Base-by-base conservation (phyloP, 2,113 vertebrate genomes). In the Sander lucioperca region DNA sequence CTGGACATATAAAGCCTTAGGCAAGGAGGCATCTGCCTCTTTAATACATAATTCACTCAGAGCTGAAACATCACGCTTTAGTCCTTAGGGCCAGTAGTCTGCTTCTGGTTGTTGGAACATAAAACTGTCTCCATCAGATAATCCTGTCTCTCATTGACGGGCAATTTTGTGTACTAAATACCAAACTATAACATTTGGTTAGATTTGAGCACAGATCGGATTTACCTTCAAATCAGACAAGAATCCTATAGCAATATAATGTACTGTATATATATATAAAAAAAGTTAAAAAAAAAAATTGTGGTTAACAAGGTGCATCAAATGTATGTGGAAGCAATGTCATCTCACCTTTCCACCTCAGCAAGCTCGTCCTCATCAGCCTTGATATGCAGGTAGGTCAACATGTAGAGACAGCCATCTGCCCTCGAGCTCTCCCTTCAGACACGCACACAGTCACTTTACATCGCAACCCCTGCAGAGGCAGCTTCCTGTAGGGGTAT, bases 31-130 rank as follows among this genome's bases (percentile, higher is more conserved):
- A 93, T 93, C 93, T 92, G 90, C 83, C 84, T 91, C 92, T 92
- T 94, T 93, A 92, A 94, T 94, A 89, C 83, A 93, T 92, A 92
- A 94, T 94, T 94, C 88, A 92, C 90, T 91, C 80, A 82, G 79
- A 90, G 89, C 86, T 87, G 82, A 89, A 92, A 89, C 88, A 92
- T 88, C 87, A 84, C 79, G 87, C 89, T 91, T 88, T 27, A 75
- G 79, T 88, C 89, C 91, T 87, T 45, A 85, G 86, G 86, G 88
- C 87, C 88, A 53, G 82, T 16, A 80, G 74, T 80, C 87, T 82
- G 84, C 84, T 83, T 83, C 67, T 78, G 80, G 73, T 80, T 86
- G 82, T 74, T 89, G 81, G 89, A 92, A 92, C 89, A 92, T 82
- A 77, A 90, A 88, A 87, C 82, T 86, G 84, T 89, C 87, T 91